Evolutionary conservation across 2,797 vertebrate species (phyloP), one percentile per base, ranked within the genome.

Genomic region (Cyclura pinguis): DNA sequence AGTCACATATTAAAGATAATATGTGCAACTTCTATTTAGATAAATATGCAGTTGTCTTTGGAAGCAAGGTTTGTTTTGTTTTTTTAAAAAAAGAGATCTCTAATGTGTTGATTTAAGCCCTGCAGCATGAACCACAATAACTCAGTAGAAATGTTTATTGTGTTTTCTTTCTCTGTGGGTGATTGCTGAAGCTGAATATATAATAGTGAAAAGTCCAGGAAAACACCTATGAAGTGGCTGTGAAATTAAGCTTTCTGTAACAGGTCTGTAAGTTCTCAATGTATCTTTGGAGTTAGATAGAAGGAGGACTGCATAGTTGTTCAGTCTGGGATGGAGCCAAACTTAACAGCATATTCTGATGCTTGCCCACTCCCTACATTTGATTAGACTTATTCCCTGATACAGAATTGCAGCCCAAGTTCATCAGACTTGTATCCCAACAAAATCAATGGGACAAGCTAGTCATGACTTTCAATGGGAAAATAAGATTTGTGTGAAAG

Each of bases 31-130:
- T 95, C 85, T 91, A 62, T 92, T 91, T 81, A 87, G 92, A 93
- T 94, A 90, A 88, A 94, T 92, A 95, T 95, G 95, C 89, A 93
- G 93, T 95, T 95, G 74, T n/a, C 80, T 93, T 94, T 96, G 91
- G 92, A 93, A 73, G 72, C 89, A 94, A 90, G 90, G 91, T 87
- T 95, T 93, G 91, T 93, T 83, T 92, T 87, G 2, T 47, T 47
- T 47, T 47, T 47, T 42, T 22, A 78, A 47, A 78, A 77, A 78
- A 91, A 88, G 91, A 3, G 3, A 89, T 50, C 90, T 87, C 89
- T 93, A 94, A 95, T 93, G 89, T 95, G 92, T 74, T 91, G 92
- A 93, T 95, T 93, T 95, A 93, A 93, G 88, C 89, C 88, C 92
- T 93, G 72, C 91, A 95, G 91, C 92, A 83, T 87, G 50, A 95